These are phyloP conservation scores for Protobothrops mucrosquamatus DNA, from an alignment of 2,113 vertebrate genomes.

Conservation along the genomic window DNA sequence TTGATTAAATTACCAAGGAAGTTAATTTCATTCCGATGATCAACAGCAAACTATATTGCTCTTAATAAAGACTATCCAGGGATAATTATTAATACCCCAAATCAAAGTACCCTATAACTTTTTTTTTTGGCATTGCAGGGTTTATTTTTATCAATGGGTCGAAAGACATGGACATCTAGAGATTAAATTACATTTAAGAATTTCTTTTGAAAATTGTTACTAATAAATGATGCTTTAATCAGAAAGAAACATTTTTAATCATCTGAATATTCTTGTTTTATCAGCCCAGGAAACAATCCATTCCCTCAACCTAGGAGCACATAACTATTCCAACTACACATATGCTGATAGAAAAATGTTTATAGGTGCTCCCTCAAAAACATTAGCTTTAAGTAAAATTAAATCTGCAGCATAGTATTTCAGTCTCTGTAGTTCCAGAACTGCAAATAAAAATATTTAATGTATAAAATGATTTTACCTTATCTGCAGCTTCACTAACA, in stretches of 20 bases:
- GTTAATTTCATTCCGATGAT: neutral
- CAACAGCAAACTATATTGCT: neutral
- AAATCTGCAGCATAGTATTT: neutral
- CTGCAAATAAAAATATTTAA: neutral
- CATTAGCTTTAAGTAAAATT: neutral
- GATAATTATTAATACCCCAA: neutral
- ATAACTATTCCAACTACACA: neutral
- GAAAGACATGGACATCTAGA: neutral
- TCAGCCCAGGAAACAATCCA: neutral
- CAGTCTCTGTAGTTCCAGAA: neutral
- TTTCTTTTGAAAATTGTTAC: neutral
- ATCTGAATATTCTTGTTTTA: neutral
- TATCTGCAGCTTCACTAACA: slow-evolving; percentile 90
- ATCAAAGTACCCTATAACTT: neutral
- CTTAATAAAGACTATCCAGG: neutral
- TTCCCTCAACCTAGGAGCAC: neutral
- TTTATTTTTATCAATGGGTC: neutral
- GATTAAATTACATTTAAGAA: neutral
- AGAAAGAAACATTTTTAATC: neutral
- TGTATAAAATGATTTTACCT: slow-evolving; percentile 68
- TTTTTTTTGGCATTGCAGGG: too few species aligned
- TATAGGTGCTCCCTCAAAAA: neutral
- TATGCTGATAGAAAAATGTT: neutral
- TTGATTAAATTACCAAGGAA: neutral
- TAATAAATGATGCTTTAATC: neutral